A percentile compares a stretch with the other conserved stretches of the same genome.
These are phyloP conservation scores for Coelogynopora nodosa DNA, from an alignment of 2,888 invertebrate species.

Conservation along the genomic window DNA sequence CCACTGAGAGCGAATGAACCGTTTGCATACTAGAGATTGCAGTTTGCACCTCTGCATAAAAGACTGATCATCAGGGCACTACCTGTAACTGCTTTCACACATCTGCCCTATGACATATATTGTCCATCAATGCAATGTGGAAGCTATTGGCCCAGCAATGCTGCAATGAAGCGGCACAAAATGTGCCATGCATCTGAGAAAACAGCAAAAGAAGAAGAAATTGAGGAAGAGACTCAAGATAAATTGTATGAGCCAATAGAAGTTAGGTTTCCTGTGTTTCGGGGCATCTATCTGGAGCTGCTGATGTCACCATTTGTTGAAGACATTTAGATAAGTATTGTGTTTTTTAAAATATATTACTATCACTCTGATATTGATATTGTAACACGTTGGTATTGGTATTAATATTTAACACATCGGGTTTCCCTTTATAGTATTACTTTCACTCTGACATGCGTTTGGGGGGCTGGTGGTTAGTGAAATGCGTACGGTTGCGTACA, in stretches of 20 bases:
- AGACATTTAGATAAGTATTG: neutral
- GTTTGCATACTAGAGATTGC: too few species aligned
- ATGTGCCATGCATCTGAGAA: too few species aligned
- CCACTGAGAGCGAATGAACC: too few species aligned
- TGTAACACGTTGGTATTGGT: too few species aligned
- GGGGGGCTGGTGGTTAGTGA: neutral
- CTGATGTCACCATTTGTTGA: neutral
- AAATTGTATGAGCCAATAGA: neutral
- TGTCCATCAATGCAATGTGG: neutral
- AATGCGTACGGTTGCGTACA: slow-evolving; percentile 6
- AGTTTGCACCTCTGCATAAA: neutral
- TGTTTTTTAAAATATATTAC: neutral
- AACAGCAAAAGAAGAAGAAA: too few species aligned
- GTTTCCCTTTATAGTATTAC: too few species aligned
- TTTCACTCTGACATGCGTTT: too few species aligned
- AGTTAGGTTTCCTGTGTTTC: neutral
- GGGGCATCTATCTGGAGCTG: neutral
- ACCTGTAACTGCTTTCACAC: neutral
- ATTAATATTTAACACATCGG: too few species aligned
- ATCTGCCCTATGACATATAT: neutral
- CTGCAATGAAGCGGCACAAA: neutral
- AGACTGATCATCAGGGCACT: neutral
- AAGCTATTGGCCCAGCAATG: neutral
- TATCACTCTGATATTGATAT: neutral
- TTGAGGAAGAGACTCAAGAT: neutral